Evolutionary conservation across 1,140 invertebrate species (phyloP), one percentile per base, ranked within the genome.

Genomic region (Liolophura sinensis): DNA sequence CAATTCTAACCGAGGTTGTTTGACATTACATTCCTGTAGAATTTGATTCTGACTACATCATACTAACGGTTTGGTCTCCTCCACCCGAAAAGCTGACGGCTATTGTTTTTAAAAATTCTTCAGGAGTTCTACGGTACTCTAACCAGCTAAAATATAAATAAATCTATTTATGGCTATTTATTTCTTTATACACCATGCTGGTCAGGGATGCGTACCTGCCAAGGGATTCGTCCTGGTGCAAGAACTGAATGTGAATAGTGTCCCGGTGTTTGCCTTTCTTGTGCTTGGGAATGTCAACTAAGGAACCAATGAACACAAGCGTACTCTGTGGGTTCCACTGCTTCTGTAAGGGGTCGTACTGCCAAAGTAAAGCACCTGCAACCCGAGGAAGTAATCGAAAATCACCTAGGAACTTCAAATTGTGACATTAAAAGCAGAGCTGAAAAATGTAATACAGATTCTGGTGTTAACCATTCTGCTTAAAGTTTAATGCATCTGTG

Each of bases 341-440:
- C 16, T 63, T 62, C 18, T 65, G 67, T 55, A 71, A 65, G 50
- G 69, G 69, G 48, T 68, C 68, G 62, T 68, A 71, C 59, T 68
- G 64, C 49, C 31, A 40, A 40, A 40, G 31, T 9, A 40, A 40
- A 40, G 31, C 31, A 40, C 31, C 31, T 40, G 31, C 31, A 40
- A 40, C 9, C 31, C 31, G 9, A 9, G 3, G 3, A 9, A 40
- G 31, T 9, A 40, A 40, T 40, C 31, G 9, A 40, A 40, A 5
- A 9, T 40, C 31, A 40, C 3, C 31, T 5, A 9, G 9, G n/a
- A n/a, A n/a, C n/a, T 40, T 3, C 31, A 9, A 5, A 40, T 40
- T 40, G 31, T 40, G 31, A 40, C 31, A 40, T 40, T 40, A 40
- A 40, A 40, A 40, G 3, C 31, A 40, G 31, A 5, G 9, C 9